Evolutionary conservation across 2,888 invertebrate species (phyloP).

Genomic region (Opisthograptis luteolata): DNA sequence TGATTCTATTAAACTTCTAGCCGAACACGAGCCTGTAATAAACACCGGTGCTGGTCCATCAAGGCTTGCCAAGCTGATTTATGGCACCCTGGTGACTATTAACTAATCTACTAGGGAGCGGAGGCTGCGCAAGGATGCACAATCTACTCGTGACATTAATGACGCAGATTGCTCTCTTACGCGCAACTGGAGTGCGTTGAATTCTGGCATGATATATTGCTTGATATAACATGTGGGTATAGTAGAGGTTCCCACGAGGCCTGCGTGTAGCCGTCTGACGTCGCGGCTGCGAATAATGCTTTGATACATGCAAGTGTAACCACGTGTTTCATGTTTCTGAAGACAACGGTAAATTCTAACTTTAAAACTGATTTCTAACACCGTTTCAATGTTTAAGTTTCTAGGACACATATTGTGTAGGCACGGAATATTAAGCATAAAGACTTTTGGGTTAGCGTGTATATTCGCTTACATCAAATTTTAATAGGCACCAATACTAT

Average conservation of each 20-base stretch:
- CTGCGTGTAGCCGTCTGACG: conserved; percentile 30
- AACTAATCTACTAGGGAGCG: conserved; percentile 29
- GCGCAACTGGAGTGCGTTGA: conserved; percentile 64
- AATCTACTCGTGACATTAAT: conserved; percentile 74
- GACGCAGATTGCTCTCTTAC: conserved; percentile 58
- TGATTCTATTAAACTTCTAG: conserved; percentile 40
- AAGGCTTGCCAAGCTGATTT: conserved; percentile 52
- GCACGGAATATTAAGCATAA: background rate
- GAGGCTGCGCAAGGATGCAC: conserved; percentile 68
- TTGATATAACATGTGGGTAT: conserved; percentile 46
- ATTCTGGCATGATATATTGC: conserved; percentile 72
- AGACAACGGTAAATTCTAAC: conserved; percentile 21
- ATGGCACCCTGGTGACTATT: conserved; percentile 36
- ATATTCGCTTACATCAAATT: no score
- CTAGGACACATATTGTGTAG: conserved; percentile 5
- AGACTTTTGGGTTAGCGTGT: no score
- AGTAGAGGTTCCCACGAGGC: conserved; percentile 73
- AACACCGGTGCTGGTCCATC: conserved; percentile 52
- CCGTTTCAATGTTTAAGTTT: conserved; percentile 10
- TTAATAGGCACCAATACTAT: background rate
- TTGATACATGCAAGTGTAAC: conserved; percentile 35
- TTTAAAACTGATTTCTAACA: conserved; percentile 19
- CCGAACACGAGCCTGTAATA: conserved; percentile 43
- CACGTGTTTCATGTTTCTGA: conserved; percentile 21
- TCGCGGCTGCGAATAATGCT: conserved; percentile 25